Evolutionary conservation across 2,113 vertebrate species (phyloP).

Genomic region (Taxidea taxus): DNA sequence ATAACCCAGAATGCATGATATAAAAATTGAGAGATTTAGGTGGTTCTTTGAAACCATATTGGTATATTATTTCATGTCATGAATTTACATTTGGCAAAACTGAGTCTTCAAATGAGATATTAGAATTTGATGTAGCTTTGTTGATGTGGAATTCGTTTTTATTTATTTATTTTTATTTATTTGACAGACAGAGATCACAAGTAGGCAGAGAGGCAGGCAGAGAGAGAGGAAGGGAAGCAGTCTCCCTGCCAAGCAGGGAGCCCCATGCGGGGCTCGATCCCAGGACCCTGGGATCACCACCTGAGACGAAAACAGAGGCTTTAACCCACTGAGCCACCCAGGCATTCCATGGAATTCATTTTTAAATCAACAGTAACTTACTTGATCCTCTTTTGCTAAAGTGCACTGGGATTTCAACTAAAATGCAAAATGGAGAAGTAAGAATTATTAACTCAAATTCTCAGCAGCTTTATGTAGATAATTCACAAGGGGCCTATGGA

Average conservation of each 20-base stretch:
- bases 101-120: not conserved
- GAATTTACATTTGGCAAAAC: not conserved
- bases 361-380: conserved; percentile 13
- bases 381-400: not conserved
- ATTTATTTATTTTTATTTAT: too few relatives aligned
- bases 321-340: too few relatives aligned
- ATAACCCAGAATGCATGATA: not conserved
- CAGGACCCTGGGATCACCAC: too few relatives aligned
- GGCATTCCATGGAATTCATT: not conserved
- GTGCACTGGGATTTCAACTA: not conserved
- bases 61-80: not conserved
- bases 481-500: not conserved
- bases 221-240: too few relatives aligned
- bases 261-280: too few relatives aligned
- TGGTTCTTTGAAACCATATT: not conserved
- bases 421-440: not conserved
- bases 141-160: not conserved
- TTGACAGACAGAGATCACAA: too few relatives aligned
- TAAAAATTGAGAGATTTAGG: not conserved
- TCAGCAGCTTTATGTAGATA: not conserved
- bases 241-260: too few relatives aligned
- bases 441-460: not conserved
- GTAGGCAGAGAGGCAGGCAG: too few relatives aligned
- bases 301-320: too few relatives aligned
- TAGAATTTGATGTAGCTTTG: not conserved